Conservation (phyloP, 2,797 vertebrate species). For the Xyrichtys novacula region DNA sequence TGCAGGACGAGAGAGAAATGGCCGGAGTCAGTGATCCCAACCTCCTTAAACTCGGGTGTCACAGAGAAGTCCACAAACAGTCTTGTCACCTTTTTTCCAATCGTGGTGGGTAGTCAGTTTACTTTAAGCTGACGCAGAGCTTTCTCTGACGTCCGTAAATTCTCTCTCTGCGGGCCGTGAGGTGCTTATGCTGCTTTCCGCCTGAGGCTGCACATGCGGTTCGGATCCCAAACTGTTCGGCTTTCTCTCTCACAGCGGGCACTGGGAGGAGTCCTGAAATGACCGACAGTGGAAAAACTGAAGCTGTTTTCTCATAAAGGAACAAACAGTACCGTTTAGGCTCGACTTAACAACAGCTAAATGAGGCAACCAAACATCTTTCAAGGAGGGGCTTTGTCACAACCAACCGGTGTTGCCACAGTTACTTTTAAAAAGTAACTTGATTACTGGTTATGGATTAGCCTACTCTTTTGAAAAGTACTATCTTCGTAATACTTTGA, state of each 20-base stretch:
- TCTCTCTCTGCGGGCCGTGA: conserved; percentile 5
- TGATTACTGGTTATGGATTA: no score
- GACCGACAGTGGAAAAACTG: conserved; percentile 1
- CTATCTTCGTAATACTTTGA: no score
- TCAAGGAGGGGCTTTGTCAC: no score
- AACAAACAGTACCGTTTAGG: conserved; percentile 50
- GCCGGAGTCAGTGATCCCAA: no score
- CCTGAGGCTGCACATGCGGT: conserved; percentile 15
- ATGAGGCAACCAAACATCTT: no score
- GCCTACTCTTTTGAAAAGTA: no score
- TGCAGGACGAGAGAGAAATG: no score
- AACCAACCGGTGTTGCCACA: no score
- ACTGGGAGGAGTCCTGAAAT: conserved; percentile 9
- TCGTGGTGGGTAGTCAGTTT: conserved; percentile 11
- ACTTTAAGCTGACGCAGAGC: conserved; percentile 31
- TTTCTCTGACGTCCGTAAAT: conserved; percentile 10
- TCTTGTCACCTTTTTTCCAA: not conserved
- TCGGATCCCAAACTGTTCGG: conserved; percentile 14
- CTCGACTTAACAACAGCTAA: conserved; percentile 27
- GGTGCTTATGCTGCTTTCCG: not conserved
- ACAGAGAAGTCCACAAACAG: not conserved
- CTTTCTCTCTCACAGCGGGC: conserved; percentile 1
- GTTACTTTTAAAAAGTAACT: no score
- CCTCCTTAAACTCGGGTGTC: no score
- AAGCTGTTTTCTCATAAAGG: conserved; percentile 14